These are phyloP conservation scores for Phalacrocorax aristotelis DNA, from an alignment of 2,113 vertebrate genomes.

Conservation along the genomic window DNA sequence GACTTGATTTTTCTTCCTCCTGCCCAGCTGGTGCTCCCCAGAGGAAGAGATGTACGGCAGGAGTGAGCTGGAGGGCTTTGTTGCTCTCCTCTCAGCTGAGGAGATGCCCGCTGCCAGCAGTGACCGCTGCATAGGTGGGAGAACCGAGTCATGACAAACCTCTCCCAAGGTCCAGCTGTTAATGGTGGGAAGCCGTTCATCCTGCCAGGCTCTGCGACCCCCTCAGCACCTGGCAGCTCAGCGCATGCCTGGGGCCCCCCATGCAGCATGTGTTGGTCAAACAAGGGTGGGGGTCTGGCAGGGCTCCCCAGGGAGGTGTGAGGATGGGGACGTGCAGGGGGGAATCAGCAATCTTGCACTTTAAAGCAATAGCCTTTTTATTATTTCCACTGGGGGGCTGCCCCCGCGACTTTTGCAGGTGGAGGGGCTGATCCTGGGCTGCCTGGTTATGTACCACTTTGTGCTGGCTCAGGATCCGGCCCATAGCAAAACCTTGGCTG, in stretches of 20 bases:
- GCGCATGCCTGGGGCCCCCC: rapidly evolving
- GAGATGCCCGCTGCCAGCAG: not conserved
- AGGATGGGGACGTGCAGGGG: not conserved
- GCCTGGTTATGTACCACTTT: not conserved
- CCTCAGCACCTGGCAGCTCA: not conserved
- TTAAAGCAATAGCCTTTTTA: not conserved
- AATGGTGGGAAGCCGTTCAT: not conserved
- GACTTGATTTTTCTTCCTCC: not conserved
- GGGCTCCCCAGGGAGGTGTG: rapidly evolving
- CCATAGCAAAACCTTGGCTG: not conserved
- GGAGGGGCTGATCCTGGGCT: not conserved
- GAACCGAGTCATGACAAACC: rapidly evolving
- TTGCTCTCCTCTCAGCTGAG: rapidly evolving
- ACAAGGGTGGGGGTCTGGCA: not conserved
- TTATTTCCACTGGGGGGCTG: not conserved
- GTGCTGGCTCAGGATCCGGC: not conserved
- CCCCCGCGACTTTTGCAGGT: not conserved
- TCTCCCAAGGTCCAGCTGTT: not conserved
- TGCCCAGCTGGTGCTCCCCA: rapidly evolving
- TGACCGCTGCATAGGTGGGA: rapidly evolving
- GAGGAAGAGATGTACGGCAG: not conserved
- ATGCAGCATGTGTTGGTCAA: not conserved
- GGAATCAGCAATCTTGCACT: not conserved
- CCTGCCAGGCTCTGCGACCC: not conserved
- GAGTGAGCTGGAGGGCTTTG: not conserved